phyloP scores from a whole-genome alignment of 2,797 vertebrate genomes.

The Amphiprion clarkii region DNA sequence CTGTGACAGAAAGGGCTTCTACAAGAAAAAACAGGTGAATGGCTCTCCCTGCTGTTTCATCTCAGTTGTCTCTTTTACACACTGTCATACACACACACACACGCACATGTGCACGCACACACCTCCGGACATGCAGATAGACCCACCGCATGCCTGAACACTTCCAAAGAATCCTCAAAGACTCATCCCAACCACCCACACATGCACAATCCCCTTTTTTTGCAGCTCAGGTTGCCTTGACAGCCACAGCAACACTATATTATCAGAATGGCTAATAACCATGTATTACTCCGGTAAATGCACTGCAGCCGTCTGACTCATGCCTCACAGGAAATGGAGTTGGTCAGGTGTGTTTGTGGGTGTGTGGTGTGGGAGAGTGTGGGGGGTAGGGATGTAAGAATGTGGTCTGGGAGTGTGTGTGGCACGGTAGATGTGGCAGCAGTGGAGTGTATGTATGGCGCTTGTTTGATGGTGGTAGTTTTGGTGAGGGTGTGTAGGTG shows the following conservation, averaged over 20 bases:
- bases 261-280: slow-evolving; percentile 83
- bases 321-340: slow-evolving; percentile 78
- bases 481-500: slow-evolving; percentile 76
- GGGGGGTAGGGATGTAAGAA: slow-evolving; percentile 79
- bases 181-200: slow-evolving; percentile 73
- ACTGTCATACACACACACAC: slow-evolving; percentile 10
- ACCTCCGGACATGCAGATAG: slow-evolving; percentile 65
- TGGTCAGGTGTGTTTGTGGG: slow-evolving; percentile 82
- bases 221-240: slow-evolving; percentile 72
- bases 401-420: slow-evolving; percentile 82
- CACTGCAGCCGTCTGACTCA: slow-evolving; percentile 82
- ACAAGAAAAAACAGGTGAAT: slow-evolving; percentile 98
- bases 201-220: slow-evolving; percentile 49
- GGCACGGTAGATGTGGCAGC: slow-evolving; percentile 76
- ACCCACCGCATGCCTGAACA: slow-evolving; percentile 77
- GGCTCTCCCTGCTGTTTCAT: slow-evolving; percentile 55
- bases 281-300: slow-evolving; percentile 80
- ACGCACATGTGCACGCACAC: slow-evolving; percentile 43
- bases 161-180: slow-evolving; percentile 73
- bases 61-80: slow-evolving; percentile 25
- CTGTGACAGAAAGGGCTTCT: slow-evolving; percentile 98
- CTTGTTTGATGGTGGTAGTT: slow-evolving; percentile 78
- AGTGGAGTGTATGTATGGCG: slow-evolving; percentile 69
- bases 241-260: slow-evolving; percentile 82
- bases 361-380: slow-evolving; percentile 75